A percentile compares a stretch with the other conserved stretches of the same genome.
Conservation (phyloP, 2,113 vertebrate species). For the Psilopsiagon aurifrons region DNA sequence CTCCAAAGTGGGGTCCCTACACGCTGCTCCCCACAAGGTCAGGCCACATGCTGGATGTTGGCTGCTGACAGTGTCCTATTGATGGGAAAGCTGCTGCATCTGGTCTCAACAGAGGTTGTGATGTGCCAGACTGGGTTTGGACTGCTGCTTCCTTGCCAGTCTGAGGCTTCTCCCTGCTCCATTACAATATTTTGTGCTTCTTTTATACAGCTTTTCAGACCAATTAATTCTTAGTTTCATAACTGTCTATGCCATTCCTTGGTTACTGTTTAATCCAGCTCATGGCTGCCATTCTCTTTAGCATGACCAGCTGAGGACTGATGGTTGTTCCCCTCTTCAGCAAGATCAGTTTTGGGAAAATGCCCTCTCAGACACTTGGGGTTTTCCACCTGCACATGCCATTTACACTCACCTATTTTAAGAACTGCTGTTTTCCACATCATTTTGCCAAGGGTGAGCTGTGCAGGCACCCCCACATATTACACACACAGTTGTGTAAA, state of each 20-base stretch:
- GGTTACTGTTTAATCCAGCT: not conserved
- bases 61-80: fast-evolving
- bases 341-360: not conserved
- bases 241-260: not conserved
- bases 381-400: not conserved
- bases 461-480: not conserved
- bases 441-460: not conserved
- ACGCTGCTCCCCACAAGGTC: not conserved
- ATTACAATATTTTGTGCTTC: not conserved
- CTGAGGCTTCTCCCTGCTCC: not conserved
- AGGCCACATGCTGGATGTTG: fast-evolving
- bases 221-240: not conserved
- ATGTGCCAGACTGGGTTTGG: not conserved
- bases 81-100: not conserved
- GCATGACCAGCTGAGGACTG: not conserved
- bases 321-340: not conserved
- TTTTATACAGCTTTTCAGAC: not conserved
- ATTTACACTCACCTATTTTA: not conserved
- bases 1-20: not conserved
- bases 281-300: not conserved
- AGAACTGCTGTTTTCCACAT: not conserved
- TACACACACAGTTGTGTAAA: not conserved
- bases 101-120: not conserved
- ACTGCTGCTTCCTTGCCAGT: not conserved
- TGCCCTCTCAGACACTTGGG: not conserved